Evolutionary conservation across 1,140 invertebrate genomes (phyloP).

Genomic region (Oedothorax gibbosus): DNA sequence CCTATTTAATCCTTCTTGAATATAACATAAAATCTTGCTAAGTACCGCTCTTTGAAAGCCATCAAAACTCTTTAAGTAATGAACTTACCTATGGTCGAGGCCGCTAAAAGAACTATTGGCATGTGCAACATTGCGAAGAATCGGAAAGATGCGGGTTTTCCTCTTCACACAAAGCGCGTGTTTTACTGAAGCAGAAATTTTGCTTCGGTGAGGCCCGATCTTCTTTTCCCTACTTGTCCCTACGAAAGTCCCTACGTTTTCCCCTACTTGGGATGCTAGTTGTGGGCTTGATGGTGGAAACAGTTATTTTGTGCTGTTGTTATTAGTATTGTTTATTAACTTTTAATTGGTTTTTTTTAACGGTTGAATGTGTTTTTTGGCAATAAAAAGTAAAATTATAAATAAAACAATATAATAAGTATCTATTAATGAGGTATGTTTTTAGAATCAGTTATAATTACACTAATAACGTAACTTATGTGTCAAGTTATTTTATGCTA

Average conservation of each 20-base stretch:
- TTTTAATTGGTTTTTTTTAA: too few species aligned
- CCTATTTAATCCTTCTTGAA: not conserved
- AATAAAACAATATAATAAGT: too few species aligned
- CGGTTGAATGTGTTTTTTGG: too few species aligned
- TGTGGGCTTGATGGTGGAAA: too few species aligned
- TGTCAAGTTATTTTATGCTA: too few species aligned
- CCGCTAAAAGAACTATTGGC: slow-evolving; percentile 19
- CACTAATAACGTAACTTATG: too few species aligned
- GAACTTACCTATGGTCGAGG: slow-evolving; percentile 42
- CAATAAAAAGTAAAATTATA: too few species aligned
- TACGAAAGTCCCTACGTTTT: slow-evolving; percentile 33
- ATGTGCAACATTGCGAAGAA: slow-evolving; percentile 51
- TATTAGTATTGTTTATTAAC: too few species aligned
- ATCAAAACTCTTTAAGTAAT: not conserved
- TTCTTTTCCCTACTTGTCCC: slow-evolving; percentile 25
- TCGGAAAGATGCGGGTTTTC: slow-evolving; percentile 50
- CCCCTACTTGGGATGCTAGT: not conserved
- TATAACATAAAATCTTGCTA: not conserved
- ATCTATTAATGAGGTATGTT: too few species aligned
- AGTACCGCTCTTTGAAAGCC: not conserved
- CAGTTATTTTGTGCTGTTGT: too few species aligned
- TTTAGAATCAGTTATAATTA: too few species aligned
- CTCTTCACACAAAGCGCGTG: slow-evolving; percentile 52
- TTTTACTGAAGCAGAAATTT: slow-evolving; percentile 57
- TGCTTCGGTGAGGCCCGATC: slow-evolving; percentile 12